Conservation (phyloP, 2,888 invertebrate species). For the Mesorhabditis spiculigera region DNA sequence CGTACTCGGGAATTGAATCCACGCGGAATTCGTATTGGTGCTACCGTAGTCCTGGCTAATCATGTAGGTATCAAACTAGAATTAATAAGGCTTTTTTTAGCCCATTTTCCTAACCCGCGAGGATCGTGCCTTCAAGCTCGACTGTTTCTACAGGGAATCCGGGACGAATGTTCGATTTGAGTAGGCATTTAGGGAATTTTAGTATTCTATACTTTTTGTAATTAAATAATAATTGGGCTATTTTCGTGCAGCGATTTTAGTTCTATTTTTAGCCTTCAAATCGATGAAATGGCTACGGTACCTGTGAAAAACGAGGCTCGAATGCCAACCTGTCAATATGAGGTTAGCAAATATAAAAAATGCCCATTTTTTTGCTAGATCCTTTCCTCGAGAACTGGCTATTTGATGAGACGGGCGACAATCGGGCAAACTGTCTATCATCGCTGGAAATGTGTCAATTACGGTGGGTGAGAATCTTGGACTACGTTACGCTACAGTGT, state of each 20-base stretch:
- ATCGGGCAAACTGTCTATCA: slow-evolving; percentile 1
- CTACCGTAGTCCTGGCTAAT: not conserved
- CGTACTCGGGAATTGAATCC: not conserved
- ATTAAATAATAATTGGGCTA: too few relatives aligned
- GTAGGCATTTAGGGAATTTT: not conserved
- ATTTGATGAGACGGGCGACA: not conserved
- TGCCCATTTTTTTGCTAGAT: not conserved
- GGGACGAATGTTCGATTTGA: not conserved
- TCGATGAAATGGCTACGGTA: not conserved
- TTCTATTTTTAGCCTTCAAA: not conserved
- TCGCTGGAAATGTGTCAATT: not conserved
- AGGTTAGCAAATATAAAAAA: not conserved
- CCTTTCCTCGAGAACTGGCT: not conserved
- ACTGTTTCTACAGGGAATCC: not conserved
- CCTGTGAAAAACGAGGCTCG: not conserved
- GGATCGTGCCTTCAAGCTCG: not conserved
- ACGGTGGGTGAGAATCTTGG: not conserved
- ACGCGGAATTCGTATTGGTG: not conserved
- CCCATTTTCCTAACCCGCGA: not conserved
- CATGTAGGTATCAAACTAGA: not conserved
- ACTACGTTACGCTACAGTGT: not conserved
- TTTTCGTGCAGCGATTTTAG: not conserved
- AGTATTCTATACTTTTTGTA: not conserved
- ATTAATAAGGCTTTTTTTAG: not conserved
- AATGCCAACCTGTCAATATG: slow-evolving; percentile 4